Conservation (phyloP, 2,888 invertebrate genomes). For the Eupeodes luniger region DNA sequence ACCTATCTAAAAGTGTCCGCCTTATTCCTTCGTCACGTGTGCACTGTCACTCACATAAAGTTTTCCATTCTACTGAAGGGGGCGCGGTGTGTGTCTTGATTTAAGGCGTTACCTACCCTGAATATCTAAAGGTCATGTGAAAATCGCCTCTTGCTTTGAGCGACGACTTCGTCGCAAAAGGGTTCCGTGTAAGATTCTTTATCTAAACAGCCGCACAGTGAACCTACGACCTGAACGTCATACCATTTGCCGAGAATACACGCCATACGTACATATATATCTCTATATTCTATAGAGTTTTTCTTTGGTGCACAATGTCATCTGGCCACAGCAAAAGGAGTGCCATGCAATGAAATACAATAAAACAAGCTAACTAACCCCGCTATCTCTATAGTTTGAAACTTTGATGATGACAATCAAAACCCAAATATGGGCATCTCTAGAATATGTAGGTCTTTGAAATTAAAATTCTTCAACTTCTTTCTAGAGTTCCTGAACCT, state of each 20-base stretch:
- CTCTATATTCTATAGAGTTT: not conserved
- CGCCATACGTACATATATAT: too few relatives aligned
- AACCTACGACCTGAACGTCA: constrained; percentile 12
- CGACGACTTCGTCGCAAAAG: constrained; percentile 20
- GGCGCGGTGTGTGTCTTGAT: not conserved
- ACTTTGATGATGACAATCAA: constrained; percentile 59
- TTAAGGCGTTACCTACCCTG: constrained; percentile 45
- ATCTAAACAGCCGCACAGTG: constrained; percentile 3
- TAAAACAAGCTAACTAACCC: constrained; percentile 49
- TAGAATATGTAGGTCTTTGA: constrained; percentile 58
- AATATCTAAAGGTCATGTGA: constrained; percentile 52
- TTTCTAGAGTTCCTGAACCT: not conserved
- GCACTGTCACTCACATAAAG: too few relatives aligned
- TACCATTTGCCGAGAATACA: not conserved
- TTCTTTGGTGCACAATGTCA: constrained; percentile 36
- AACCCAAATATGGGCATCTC: constrained; percentile 65
- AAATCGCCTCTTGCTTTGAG: constrained; percentile 23
- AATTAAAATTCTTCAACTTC: constrained; percentile 63
- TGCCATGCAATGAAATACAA: constrained; percentile 33
- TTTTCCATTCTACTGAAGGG: too few relatives aligned
- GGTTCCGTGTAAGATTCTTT: constrained; percentile 1
- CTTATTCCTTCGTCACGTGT: too few relatives aligned
- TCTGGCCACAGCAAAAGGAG: constrained; percentile 52
- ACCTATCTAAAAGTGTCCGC: too few relatives aligned
- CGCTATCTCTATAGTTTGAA: constrained; percentile 34